These are phyloP conservation scores for Periphyllus acericola DNA, from an alignment of 2,888 invertebrate genomes.

Conservation along the genomic window DNA sequence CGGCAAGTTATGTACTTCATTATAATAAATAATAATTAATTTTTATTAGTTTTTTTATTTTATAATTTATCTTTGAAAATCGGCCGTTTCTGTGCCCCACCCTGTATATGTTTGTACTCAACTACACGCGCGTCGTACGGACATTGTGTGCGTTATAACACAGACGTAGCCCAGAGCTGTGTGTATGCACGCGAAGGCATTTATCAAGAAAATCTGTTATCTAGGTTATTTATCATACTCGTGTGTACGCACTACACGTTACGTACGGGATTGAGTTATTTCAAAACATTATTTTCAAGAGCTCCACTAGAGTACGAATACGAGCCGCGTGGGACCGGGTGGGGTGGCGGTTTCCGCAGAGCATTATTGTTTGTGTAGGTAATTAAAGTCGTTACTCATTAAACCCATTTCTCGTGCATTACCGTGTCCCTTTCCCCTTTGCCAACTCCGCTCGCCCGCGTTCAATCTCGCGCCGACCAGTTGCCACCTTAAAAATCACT, in stretches of 20 bases:
- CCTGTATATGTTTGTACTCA: too few relatives aligned
- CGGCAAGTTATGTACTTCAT: too few relatives aligned
- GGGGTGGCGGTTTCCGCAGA: neutral
- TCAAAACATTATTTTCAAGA: slow-evolving; percentile 26
- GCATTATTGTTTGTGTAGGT: slow-evolving; percentile 7
- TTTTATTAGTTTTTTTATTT: too few relatives aligned
- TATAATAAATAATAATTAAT: too few relatives aligned
- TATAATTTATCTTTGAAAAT: too few relatives aligned
- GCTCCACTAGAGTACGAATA: neutral
- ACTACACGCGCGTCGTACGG: too few relatives aligned
- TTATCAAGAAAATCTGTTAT: slow-evolving; percentile 24
- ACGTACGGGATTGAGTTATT: slow-evolving; percentile 15
- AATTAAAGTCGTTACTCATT: slow-evolving; percentile 39
- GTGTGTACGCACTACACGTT: too few relatives aligned
- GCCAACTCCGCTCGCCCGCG: neutral
- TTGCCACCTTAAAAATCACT: slow-evolving; percentile 30
- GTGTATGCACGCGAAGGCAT: neutral
- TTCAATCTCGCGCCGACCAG: neutral
- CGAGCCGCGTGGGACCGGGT: neutral
- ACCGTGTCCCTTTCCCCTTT: neutral
- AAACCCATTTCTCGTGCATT: slow-evolving; percentile 31
- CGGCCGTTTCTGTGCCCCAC: too few relatives aligned
- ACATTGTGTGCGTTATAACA: neutral
- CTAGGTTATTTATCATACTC: slow-evolving; percentile 2
- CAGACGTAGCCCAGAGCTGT: neutral